These are phyloP conservation scores for Alloscopus bannaensis DNA, from an alignment of 2,888 invertebrate genomes.

Conservation along the genomic window DNA sequence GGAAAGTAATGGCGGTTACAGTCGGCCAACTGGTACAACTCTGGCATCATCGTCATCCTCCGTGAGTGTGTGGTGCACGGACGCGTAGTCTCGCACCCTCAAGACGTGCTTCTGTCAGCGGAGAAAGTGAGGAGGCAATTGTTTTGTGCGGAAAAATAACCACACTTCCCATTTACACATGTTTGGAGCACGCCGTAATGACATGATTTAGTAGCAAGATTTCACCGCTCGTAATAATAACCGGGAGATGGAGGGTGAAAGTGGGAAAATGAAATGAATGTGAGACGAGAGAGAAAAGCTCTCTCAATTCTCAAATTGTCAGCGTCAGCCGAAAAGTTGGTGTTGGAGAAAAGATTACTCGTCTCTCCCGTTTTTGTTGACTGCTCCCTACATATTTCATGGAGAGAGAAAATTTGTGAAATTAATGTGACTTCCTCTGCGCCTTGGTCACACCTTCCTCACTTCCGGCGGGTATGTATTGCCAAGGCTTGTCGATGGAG, in stretches of 20 bases:
- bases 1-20: neutral
- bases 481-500: too few species aligned
- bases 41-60: too few species aligned
- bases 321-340: neutral
- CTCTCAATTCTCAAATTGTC: slow-evolving; percentile 7
- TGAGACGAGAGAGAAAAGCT: slow-evolving; percentile 26
- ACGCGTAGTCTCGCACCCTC: too few species aligned
- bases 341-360: neutral
- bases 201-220: slow-evolving; percentile 61
- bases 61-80: too few species aligned
- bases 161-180: slow-evolving; percentile 61
- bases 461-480: too few species aligned
- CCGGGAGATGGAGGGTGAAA: neutral
- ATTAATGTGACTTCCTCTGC: too few species aligned
- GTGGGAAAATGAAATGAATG: neutral
- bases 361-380: neutral
- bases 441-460: too few species aligned
- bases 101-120: too few species aligned
- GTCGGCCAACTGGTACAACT: too few species aligned
- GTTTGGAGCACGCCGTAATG: slow-evolving; percentile 64
- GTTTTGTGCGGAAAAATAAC: too few species aligned
- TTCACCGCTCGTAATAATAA: neutral
- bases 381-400: too few species aligned
- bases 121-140: slow-evolving; percentile 23
- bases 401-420: too few species aligned